A percentile compares a stretch with the other conserved stretches of the same genome.
phyloP scores from a whole-genome alignment of 2,888 invertebrate species.

The Lycia hirtaria region DNA sequence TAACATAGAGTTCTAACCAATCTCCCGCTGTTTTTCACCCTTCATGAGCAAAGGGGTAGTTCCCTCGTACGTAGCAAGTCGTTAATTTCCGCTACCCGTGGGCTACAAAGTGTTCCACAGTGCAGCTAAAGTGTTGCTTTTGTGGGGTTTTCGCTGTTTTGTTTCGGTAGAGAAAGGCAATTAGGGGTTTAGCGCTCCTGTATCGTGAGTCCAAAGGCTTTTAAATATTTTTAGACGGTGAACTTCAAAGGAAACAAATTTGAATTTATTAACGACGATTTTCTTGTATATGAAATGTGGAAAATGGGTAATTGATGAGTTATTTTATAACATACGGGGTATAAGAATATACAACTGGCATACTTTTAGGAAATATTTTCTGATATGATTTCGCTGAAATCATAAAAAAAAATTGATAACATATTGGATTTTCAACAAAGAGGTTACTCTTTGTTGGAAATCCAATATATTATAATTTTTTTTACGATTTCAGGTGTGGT shows the following conservation, averaged over 20 bases:
- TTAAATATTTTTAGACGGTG: constrained; percentile 1
- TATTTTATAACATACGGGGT: too few species aligned
- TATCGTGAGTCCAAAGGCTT: background rate
- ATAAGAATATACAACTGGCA: too few species aligned
- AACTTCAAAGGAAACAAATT: background rate
- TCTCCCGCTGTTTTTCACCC: constrained; percentile 5
- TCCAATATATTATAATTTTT: too few species aligned
- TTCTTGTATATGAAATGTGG: background rate
- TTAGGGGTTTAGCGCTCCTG: constrained; percentile 11
- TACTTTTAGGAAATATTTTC: too few species aligned
- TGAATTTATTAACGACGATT: background rate
- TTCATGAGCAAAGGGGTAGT: constrained; percentile 10
- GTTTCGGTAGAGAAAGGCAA: constrained; percentile 20
- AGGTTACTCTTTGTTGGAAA: too few species aligned
- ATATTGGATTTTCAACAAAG: too few species aligned
- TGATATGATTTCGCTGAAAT: too few species aligned
- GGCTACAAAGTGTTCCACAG: constrained; percentile 16
- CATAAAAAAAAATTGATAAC: too few species aligned
- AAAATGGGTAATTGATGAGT: background rate
- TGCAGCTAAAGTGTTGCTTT: constrained; percentile 28
- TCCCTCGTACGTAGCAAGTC: constrained; percentile 16
- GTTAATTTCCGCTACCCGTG: constrained; percentile 25
- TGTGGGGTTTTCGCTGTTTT: constrained; percentile 23
- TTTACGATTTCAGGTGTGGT: too few species aligned
- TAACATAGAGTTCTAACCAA: background rate